A percentile compares a stretch with the other conserved stretches of the same genome.
phyloP scores from a whole-genome alignment of 1,140 invertebrate species.

The Drosophila truncata region DNA sequence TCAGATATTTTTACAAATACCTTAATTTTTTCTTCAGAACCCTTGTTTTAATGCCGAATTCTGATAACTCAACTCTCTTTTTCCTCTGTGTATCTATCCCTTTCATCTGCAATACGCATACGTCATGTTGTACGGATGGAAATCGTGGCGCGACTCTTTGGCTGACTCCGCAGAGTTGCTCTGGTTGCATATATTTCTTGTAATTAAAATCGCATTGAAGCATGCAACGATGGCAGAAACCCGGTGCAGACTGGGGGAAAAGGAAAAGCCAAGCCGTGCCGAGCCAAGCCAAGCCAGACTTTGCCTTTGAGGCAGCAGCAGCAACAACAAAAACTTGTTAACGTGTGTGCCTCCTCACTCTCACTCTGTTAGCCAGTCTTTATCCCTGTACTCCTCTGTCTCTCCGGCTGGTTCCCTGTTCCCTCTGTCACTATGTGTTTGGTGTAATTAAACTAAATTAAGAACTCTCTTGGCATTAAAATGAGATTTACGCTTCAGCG shows the following conservation, averaged over 20 bases:
- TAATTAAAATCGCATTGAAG: conserved; percentile 83
- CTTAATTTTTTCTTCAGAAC: not conserved
- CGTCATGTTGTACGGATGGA: conserved; percentile 66
- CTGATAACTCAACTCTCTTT: not conserved
- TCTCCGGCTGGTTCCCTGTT: not conserved
- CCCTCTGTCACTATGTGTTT: conserved; percentile 51
- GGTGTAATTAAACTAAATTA: conserved; percentile 82
- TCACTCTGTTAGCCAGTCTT: conserved; percentile 7
- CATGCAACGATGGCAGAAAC: conserved; percentile 42
- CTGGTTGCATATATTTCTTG: conserved; percentile 79
- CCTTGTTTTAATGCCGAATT: not conserved
- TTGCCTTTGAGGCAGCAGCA: conserved; percentile 73
- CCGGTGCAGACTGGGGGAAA: conserved; percentile 2
- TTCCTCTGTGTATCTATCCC: conserved; percentile 8
- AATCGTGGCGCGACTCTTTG: conserved; percentile 56
- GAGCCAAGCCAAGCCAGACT: conserved; percentile 54
- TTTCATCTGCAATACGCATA: conserved; percentile 68
- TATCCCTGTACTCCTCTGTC: not conserved
- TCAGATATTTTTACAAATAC: too few species aligned
- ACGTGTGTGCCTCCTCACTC: conserved; percentile 45
- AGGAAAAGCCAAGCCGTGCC: conserved; percentile 16
- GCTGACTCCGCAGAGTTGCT: conserved; percentile 65
- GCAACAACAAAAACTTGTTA: conserved; percentile 73
- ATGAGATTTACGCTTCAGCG: conserved; percentile 81
- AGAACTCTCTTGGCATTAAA: conserved; percentile 83